Base-by-base conservation (phyloP, 64 coral and sea anemone genomes). In the Hydrozoanthus tunicans region DNA sequence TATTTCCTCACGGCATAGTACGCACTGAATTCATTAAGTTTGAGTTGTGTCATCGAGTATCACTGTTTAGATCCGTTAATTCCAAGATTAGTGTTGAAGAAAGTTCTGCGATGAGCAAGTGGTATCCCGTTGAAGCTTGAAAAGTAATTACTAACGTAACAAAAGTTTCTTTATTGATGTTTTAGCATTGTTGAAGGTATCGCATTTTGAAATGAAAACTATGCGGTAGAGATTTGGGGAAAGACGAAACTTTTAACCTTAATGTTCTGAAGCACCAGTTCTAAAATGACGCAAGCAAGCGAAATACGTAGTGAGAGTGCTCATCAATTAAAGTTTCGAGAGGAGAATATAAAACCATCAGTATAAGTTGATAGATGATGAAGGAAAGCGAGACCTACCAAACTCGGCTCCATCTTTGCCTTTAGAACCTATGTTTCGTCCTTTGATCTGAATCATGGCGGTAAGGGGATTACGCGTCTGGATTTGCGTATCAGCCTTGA, bases 61-160 rank as follows among this genome's bases (percentile, higher is more conserved):
- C 84, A 56, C 6, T 82, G 58, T 58, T 66, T 73, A 76, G 14
- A 88, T 58, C 84, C 68, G 70, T 43, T 88, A 88, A 88, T 74
- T 43, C 23, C 67, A 88, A 88, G 84, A 88, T 73, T 88, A 88
- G 68, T 25, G 60, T 65, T 65, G 80, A 82, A 82, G 80, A 43
- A 65, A 20, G 20, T 20, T 20, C 26, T 82, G 65, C 62, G 14
- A 61, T 14, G 23, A 81, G 24, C 25, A 25, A 51, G 60, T 61
- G 9, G 77, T 69, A 59, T 70, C 64, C 43, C 57, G 20, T 74
- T 74, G 51, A 12, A 32, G 24, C 53, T 88, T 59, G 55, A 58
- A 61, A 54, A 59, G 57, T 60, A 73, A 65, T 52, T 26, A 65
- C 51, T 63, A 14, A 82, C 1, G 17, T 53, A 76, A 51, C 53